Percentiles rank a stretch among this genome's conserved stretches.
phyloP scores from a whole-genome alignment of 2,797 vertebrate species.

The Chiroxiphia lanceolata region DNA sequence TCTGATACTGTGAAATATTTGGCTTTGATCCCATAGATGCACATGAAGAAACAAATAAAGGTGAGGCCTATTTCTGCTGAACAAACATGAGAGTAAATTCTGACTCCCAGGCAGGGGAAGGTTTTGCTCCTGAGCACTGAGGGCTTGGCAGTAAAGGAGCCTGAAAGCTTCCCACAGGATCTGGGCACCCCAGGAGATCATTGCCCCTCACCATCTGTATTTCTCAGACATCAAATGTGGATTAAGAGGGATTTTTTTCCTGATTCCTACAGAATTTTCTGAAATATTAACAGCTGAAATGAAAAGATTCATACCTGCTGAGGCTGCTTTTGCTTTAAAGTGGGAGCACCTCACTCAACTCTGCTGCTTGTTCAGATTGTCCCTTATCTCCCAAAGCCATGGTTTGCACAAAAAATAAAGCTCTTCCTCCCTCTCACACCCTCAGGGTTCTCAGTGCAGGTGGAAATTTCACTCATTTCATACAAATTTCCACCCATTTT shows the following conservation, averaged over 20 bases:
- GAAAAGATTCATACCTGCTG: background rate
- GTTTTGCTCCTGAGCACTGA: background rate
- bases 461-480: background rate
- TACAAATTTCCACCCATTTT: background rate
- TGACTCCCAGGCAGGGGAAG: background rate
- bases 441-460: background rate
- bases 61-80: background rate
- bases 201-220: accelerated
- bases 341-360: background rate
- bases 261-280: background rate
- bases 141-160: background rate
- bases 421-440: background rate
- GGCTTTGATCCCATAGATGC: background rate
- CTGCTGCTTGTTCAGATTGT: no score
- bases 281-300: background rate
- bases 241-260: background rate
- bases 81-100: background rate
- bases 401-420: background rate
- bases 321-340: background rate
- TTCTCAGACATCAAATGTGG: background rate
- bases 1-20: background rate
- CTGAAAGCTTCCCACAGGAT: background rate
- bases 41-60: background rate
- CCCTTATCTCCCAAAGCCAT: background rate
- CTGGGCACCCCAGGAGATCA: background rate